Evolutionary conservation across 2,888 invertebrate species (phyloP).

Genomic region (Drosophila tanythrix): DNA sequence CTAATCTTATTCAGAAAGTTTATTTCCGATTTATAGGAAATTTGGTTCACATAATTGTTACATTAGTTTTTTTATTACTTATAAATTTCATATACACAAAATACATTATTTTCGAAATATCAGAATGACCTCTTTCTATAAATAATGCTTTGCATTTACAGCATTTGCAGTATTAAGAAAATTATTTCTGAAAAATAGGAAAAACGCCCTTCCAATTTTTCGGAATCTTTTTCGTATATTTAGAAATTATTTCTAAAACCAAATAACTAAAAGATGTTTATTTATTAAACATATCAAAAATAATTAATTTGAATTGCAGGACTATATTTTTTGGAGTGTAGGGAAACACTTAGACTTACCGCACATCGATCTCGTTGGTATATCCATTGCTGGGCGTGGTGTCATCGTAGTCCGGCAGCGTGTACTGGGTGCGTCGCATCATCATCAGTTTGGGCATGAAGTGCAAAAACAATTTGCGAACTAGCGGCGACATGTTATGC

Average conservation of each 20-base stretch:
- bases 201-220: not conserved
- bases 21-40: not conserved
- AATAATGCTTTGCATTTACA: not conserved
- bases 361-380: conserved; percentile 92
- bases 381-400: conserved; percentile 92
- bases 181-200: not conserved
- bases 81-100: not conserved
- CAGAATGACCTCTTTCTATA: not conserved
- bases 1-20: no score
- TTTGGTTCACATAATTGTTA: no score
- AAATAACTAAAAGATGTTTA: not conserved
- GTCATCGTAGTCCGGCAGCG: conserved; percentile 93
- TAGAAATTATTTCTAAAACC: not conserved
- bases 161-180: no score
- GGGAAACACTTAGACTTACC: conserved; percentile 85
- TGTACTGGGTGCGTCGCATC: conserved; percentile 95
- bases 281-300: not conserved
- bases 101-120: not conserved
- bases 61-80: not conserved
- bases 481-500: conserved; percentile 96
- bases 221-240: not conserved
- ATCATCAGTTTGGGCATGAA: conserved; percentile 95
- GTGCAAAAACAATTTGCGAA: conserved; percentile 94
- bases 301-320: not conserved
- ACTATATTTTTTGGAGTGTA: no score